Evolutionary conservation across 2,113 vertebrate genomes (phyloP).

Genomic region (Oceanodroma tethys): DNA sequence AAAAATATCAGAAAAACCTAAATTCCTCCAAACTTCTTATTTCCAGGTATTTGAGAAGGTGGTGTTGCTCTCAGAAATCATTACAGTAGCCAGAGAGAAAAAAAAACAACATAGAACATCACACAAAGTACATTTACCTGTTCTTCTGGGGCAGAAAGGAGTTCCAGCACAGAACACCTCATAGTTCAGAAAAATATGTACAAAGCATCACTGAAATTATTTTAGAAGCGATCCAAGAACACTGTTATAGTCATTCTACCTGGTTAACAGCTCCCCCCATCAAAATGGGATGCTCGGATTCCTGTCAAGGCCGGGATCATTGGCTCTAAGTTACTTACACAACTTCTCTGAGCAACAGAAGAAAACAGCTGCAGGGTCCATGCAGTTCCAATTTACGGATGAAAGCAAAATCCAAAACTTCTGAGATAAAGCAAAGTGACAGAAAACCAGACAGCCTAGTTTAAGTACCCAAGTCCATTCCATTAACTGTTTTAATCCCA

Average conservation of each 20-base stretch:
- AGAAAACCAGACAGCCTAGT: neutral
- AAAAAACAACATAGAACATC: neutral
- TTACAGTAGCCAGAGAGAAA: neutral
- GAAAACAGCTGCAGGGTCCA: neutral
- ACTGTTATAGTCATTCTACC: neutral
- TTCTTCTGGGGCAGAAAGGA: neutral
- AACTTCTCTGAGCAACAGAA: neutral
- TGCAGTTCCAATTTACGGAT: neutral
- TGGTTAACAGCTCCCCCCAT: neutral
- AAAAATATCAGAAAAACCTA: neutral
- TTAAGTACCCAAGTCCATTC: neutral
- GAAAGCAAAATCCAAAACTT: neutral
- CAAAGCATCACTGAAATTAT: neutral
- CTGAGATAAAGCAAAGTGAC: neutral
- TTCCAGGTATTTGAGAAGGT: neutral
- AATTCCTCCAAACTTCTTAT: neutral
- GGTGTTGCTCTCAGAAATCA: neutral
- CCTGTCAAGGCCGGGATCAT: neutral
- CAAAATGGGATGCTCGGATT: neutral
- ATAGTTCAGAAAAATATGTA: neutral
- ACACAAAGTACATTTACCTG: neutral
- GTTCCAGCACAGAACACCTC: neutral
- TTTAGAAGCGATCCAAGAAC: neutral
- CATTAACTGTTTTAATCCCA: neutral
- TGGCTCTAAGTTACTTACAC: neutral